phyloP scores from a whole-genome alignment of 2,113 vertebrate genomes.

The Pogonocichla stellata region DNA sequence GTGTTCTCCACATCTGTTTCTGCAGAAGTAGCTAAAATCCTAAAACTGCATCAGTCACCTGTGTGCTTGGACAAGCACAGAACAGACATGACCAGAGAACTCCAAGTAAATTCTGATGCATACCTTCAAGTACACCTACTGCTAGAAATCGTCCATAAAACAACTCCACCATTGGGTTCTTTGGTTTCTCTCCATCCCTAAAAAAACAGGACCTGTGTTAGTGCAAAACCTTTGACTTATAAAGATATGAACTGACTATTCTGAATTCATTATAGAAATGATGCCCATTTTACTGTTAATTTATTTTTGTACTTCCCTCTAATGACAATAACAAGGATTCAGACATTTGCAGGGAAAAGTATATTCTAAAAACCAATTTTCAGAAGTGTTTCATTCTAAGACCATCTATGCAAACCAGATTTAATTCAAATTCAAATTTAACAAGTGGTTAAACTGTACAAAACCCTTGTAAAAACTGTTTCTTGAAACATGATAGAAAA shows the following conservation, averaged over 20 bases:
- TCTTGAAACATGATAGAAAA: not conserved
- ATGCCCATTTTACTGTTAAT: not conserved
- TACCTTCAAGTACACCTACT: constrained; percentile 96
- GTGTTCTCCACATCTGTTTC: not conserved
- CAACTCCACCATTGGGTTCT: constrained; percentile 98
- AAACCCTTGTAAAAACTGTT: not conserved
- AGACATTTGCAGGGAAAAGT: not conserved
- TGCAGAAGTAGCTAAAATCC: not conserved
- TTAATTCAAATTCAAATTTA: not conserved
- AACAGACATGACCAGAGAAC: not conserved
- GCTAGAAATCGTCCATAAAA: constrained; percentile 97
- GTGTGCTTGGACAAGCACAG: not conserved
- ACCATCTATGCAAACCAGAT: not conserved
- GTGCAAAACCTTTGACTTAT: not conserved
- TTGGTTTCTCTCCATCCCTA: constrained; percentile 96
- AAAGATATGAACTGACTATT: not conserved
- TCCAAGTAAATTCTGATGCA: not conserved
- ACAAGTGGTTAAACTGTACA: not conserved
- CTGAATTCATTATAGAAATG: not conserved
- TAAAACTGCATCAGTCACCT: not conserved
- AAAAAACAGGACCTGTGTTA: not conserved
- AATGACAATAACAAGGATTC: not conserved
- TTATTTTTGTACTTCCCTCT: not conserved
- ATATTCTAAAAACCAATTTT: not conserved
- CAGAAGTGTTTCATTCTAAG: not conserved